These are phyloP conservation scores for Lucifuga dentata DNA, from an alignment of 2,113 vertebrate genomes.

Conservation along the genomic window DNA sequence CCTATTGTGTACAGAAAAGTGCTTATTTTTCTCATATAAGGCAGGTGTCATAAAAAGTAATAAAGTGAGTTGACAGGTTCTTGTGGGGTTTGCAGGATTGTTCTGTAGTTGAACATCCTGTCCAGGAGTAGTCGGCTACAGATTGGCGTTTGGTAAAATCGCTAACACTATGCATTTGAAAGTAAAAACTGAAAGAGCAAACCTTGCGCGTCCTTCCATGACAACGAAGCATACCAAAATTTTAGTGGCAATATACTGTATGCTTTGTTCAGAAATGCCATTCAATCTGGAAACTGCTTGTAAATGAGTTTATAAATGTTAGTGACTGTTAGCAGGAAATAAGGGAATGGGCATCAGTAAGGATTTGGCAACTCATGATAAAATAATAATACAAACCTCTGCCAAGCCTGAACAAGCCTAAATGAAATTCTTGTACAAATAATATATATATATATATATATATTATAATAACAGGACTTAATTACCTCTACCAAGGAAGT, in stretches of 20 bases:
- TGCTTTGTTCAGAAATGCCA: background rate
- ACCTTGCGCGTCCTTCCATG: background rate
- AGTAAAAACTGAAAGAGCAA: background rate
- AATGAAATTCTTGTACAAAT: too few relatives aligned
- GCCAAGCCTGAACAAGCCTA: too few relatives aligned
- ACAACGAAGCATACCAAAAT: too few relatives aligned
- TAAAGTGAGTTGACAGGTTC: slow-evolving; percentile 2
- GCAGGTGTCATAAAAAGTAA: slow-evolving; percentile 31
- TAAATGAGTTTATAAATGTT: too few relatives aligned
- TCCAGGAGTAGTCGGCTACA: slow-evolving; percentile 33
- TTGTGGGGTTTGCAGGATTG: slow-evolving; percentile 8
- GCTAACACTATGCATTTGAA: background rate
- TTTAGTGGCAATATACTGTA: too few relatives aligned
- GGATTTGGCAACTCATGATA: too few relatives aligned
- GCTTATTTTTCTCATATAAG: slow-evolving; percentile 31
- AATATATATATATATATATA: too few relatives aligned
- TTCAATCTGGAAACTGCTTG: slow-evolving; percentile 7
- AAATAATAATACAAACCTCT: too few relatives aligned
- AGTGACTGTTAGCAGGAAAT: too few relatives aligned
- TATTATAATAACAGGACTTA: too few relatives aligned
- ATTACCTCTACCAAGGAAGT: too few relatives aligned
- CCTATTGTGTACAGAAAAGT: slow-evolving; percentile 14
- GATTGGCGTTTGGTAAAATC: slow-evolving; percentile 50
- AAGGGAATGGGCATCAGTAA: too few relatives aligned
- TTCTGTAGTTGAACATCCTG: background rate